phyloP scores from a whole-genome alignment of 2,888 invertebrate species.

The Omphaloscelis lunosa region DNA sequence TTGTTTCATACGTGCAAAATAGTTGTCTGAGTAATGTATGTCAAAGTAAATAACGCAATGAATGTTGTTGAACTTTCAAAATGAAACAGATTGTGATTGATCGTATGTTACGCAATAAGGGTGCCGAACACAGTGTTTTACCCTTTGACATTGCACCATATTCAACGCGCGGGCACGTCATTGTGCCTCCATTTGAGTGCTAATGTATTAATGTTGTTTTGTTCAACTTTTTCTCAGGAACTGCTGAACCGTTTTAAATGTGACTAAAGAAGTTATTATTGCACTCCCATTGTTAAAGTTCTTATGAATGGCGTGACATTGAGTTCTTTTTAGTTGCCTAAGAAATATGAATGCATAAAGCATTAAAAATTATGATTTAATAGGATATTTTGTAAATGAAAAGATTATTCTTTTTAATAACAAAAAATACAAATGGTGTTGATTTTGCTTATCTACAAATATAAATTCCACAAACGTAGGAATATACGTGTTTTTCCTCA shows the following conservation, averaged over 20 bases:
- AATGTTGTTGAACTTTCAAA: too few relatives aligned
- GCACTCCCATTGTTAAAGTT: slow-evolving; percentile 32
- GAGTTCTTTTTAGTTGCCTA: slow-evolving; percentile 11
- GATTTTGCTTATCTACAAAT: background rate
- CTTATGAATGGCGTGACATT: slow-evolving; percentile 42
- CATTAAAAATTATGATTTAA: background rate
- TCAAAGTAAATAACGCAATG: too few relatives aligned
- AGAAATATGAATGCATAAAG: background rate
- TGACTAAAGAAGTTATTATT: slow-evolving; percentile 37
- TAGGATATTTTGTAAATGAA: background rate
- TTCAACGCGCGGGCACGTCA: background rate
- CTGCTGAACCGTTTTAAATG: slow-evolving; percentile 11
- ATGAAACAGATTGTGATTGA: too few relatives aligned
- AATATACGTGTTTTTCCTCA: background rate
- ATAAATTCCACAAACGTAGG: background rate
- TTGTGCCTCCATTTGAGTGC: background rate
- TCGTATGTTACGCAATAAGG: too few relatives aligned
- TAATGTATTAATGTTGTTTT: background rate
- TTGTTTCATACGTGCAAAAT: too few relatives aligned
- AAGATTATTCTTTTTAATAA: background rate
- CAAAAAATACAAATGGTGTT: background rate
- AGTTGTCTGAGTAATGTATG: too few relatives aligned
- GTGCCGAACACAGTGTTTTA: background rate
- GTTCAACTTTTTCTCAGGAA: slow-evolving; percentile 43
- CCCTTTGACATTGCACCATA: background rate